These are phyloP conservation scores for Drosophila affinis DNA, from an alignment of 2,888 invertebrate species.

Conservation along the genomic window DNA sequence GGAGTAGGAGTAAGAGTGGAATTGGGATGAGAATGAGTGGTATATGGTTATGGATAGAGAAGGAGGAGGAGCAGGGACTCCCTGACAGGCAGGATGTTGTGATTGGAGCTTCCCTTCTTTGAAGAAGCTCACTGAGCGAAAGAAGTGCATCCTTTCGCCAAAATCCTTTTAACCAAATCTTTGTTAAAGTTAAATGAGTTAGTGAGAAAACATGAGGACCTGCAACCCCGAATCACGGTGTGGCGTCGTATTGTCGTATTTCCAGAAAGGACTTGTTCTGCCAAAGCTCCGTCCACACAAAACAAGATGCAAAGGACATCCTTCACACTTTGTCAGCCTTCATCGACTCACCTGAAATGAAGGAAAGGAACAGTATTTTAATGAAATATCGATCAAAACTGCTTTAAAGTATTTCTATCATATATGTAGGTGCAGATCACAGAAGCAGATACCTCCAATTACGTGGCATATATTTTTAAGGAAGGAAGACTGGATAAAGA, in stretches of 20 bases:
- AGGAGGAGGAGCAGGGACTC: background rate
- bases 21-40: background rate
- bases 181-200: too few relatives aligned
- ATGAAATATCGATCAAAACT: too few relatives aligned
- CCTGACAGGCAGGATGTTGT: slow-evolving; percentile 16
- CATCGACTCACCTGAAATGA: slow-evolving; percentile 32
- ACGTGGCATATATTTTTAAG: too few relatives aligned
- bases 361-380: slow-evolving; percentile 9
- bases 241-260: background rate
- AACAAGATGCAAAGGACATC: background rate
- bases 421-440: too few relatives aligned
- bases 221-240: background rate
- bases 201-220: too few relatives aligned
- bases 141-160: background rate
- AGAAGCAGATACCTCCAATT: too few relatives aligned
- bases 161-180: background rate
- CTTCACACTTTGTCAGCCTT: background rate
- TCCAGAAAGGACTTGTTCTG: background rate
- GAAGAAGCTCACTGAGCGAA: background rate
- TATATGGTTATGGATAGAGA: background rate
- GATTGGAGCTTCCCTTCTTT: slow-evolving; percentile 35
- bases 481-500: too few relatives aligned
- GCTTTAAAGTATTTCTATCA: too few relatives aligned
- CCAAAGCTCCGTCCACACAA: background rate
- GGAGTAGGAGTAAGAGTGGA: too few relatives aligned